Percentiles rank a stretch among this genome's conserved stretches.
These are phyloP conservation scores for Anniella stebbinsi DNA, from an alignment of 2,797 vertebrate genomes.

Conservation along the genomic window DNA sequence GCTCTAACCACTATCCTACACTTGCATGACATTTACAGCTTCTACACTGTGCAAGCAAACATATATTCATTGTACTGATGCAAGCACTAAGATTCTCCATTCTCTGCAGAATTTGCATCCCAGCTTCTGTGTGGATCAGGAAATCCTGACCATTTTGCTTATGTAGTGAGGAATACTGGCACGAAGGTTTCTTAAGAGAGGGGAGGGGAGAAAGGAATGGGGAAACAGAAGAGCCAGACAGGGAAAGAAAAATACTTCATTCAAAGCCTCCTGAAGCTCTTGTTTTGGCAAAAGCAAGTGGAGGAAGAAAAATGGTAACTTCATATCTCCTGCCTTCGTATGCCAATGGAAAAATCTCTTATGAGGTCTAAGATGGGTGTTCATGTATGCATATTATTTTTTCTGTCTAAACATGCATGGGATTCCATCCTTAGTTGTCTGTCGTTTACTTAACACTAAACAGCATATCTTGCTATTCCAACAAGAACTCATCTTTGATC, in stretches of 20 bases:
- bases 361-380: too few relatives aligned
- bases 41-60: not conserved
- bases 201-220: not conserved
- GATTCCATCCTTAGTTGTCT: not conserved
- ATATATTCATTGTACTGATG: not conserved
- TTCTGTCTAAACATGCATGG: not conserved
- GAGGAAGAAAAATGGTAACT: not conserved
- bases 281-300: not conserved
- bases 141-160: not conserved
- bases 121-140: not conserved
- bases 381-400: too few relatives aligned
- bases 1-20: not conserved
- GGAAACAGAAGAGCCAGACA: not conserved
- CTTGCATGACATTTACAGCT: not conserved
- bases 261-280: not conserved
- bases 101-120: conserved; percentile 11
- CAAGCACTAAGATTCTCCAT: not conserved
- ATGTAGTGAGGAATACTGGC: not conserved
- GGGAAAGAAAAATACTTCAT: not conserved
- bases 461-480: not conserved
- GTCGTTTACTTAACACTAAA: not conserved
- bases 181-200: not conserved
- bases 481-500: not conserved
- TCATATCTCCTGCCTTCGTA: not conserved
- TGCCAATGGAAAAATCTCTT: not conserved